phyloP scores from a whole-genome alignment of 2,797 vertebrate genomes.

The Schizopygopsis malacanthus region DNA sequence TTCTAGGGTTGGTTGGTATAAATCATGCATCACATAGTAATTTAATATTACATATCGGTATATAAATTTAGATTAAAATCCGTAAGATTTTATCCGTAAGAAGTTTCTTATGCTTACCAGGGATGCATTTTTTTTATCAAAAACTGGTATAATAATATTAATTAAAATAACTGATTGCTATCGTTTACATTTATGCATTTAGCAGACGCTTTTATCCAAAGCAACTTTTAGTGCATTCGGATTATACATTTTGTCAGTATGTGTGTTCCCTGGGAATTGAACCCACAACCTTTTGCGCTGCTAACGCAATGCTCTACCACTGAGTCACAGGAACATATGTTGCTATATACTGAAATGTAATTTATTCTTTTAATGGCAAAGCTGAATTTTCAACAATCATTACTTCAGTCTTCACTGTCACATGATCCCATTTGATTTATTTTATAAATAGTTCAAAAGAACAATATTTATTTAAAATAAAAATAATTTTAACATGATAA shows the following conservation, averaged over 20 bases:
- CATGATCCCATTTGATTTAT: background rate
- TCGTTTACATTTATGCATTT: no score
- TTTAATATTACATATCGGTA: background rate
- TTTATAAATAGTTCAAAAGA: background rate
- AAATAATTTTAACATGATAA: background rate
- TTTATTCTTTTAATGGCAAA: background rate
- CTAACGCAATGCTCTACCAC: no score
- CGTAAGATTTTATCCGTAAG: background rate
- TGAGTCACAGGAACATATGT: no score
- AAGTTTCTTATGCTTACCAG: background rate
- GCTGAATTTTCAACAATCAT: background rate
- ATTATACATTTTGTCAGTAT: no score
- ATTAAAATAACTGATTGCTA: background rate
- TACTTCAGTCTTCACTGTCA: constrained; percentile 1
- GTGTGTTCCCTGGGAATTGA: no score
- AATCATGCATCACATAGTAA: background rate
- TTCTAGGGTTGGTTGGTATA: background rate
- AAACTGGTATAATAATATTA: background rate
- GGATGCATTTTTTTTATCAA: background rate
- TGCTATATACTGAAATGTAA: background rate
- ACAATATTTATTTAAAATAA: background rate
- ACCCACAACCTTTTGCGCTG: no score
- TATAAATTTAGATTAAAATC: background rate
- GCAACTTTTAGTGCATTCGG: rapidly evolving
- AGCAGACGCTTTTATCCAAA: no score